These are phyloP conservation scores for Scaptomyza montana DNA, from an alignment of 1,140 invertebrate genomes.

Conservation along the genomic window DNA sequence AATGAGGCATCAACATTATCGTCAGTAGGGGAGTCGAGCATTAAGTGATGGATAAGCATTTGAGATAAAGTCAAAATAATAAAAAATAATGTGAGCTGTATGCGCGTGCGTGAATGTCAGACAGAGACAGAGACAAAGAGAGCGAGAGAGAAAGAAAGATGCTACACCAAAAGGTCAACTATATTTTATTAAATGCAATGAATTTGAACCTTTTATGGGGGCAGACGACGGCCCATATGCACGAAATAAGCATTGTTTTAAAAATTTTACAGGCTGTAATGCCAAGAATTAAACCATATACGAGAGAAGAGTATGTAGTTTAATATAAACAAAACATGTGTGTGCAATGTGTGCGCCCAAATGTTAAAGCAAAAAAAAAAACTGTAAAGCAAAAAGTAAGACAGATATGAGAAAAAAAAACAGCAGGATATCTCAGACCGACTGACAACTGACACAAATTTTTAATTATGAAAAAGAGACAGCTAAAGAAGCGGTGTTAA, in stretches of 20 bases:
- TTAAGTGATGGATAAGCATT: conserved; percentile 62
- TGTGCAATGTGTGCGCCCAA: conserved; percentile 65
- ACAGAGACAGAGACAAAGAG: neutral
- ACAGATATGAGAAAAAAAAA: neutral
- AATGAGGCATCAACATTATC: neutral
- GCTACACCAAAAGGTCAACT: conserved; percentile 55
- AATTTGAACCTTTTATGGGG: conserved; percentile 75
- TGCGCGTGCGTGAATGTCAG: conserved; percentile 40
- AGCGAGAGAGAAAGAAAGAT: neutral
- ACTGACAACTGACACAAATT: conserved; percentile 27
- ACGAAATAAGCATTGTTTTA: conserved; percentile 40
- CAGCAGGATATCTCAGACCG: conserved; percentile 34
- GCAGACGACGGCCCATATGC: conserved; percentile 57
- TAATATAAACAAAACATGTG: conserved; percentile 66
- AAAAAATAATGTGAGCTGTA: conserved; percentile 60
- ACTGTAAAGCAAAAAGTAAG: neutral
- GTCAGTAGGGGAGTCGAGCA: conserved; percentile 1
- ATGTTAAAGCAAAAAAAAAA: conserved; percentile 38
- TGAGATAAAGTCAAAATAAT: conserved; percentile 73
- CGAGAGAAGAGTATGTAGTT: no score
- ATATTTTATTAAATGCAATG: conserved; percentile 53
- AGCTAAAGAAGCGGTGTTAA: conserved; percentile 27
- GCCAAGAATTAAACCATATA: neutral
- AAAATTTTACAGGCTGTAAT: conserved; percentile 23
- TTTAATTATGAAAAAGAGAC: conserved; percentile 31